Percentiles rank a stretch among this genome's conserved stretches.
These are phyloP conservation scores for Pseudorasbora parva DNA, from an alignment of 2,113 vertebrate genomes.

Conservation along the genomic window DNA sequence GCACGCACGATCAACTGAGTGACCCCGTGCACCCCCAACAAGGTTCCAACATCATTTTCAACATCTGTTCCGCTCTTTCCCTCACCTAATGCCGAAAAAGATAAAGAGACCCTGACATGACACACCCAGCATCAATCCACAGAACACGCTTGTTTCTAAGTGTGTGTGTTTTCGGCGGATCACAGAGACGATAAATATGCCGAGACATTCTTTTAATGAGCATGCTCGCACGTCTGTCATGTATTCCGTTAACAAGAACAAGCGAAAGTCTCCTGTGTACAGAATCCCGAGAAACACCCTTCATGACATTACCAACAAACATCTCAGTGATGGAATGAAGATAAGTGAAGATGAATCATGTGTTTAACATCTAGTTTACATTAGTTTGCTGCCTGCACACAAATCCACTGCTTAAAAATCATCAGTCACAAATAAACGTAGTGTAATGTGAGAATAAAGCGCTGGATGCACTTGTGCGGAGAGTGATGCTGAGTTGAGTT, in stretches of 20 bases:
- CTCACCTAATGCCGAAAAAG: not conserved
- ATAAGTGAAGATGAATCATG: not conserved
- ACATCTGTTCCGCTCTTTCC: conserved; percentile 37
- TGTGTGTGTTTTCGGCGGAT: conserved; percentile 1
- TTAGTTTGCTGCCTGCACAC: not conserved
- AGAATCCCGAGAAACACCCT: not conserved
- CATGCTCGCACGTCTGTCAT: not conserved
- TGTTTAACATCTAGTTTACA: conserved; percentile 2
- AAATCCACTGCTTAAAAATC: not conserved
- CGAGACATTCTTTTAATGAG: not conserved
- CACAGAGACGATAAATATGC: conserved; percentile 21
- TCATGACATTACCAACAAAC: conserved; percentile 18
- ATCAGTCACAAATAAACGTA: conserved; percentile 3
- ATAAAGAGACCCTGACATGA: conserved; percentile 30
- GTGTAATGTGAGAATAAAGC: conserved; percentile 16
- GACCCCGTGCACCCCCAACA: conserved; percentile 52
- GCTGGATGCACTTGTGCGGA: conserved; percentile 10
- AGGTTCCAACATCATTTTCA: conserved; percentile 40
- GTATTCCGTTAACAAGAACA: conserved; percentile 7
- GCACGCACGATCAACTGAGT: conserved; percentile 53
- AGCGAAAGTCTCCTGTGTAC: not conserved
- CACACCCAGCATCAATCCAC: conserved; percentile 25
- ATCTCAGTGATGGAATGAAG: not conserved
- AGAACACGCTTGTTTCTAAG: not conserved
- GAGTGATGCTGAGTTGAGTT: conserved; percentile 39